Evolutionary conservation across 2,797 vertebrate species (phyloP).

Genomic region (Heterohyrax brucei): DNA sequence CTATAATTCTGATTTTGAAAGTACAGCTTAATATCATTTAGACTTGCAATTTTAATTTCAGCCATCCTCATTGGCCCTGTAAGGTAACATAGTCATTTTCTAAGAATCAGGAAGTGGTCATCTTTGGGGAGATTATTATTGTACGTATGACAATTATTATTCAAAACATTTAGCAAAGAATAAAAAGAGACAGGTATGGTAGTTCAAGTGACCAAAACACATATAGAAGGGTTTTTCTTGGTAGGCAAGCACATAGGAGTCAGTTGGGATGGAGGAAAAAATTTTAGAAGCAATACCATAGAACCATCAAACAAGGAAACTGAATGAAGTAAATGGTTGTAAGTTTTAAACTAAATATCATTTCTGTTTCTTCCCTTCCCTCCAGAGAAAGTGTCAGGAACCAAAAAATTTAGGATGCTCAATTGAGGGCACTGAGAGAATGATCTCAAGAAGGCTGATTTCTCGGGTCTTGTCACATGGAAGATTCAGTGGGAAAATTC

Average conservation of each 20-base stretch:
- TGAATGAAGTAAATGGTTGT: constrained; percentile 95
- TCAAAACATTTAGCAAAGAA: constrained; percentile 7
- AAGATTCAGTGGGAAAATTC: constrained; percentile 81
- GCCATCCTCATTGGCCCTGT: not conserved
- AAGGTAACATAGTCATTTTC: not conserved
- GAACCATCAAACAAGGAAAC: constrained; percentile 85
- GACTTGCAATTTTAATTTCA: not conserved
- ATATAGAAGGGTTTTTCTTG: not conserved
- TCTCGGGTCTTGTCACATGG: constrained; percentile 86
- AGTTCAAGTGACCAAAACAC: not conserved
- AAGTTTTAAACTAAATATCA: constrained; percentile 86
- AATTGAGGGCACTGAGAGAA: constrained; percentile 91
- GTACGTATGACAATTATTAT: not conserved
- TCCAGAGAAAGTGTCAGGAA: constrained; percentile 89
- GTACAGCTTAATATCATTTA: constrained; percentile 37
- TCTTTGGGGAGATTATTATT: too few relatives aligned
- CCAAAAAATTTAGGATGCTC: constrained; percentile 93
- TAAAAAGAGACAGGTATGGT: not conserved
- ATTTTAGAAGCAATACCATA: constrained; percentile 70
- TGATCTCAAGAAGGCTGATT: constrained; percentile 94
- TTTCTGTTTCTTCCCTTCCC: constrained; percentile 89
- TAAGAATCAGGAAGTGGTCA: not conserved
- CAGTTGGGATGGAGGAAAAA: not conserved
- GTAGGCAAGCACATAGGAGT: not conserved
- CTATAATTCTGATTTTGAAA: constrained; percentile 64